Percentiles rank a stretch among this genome's conserved stretches.
These are phyloP conservation scores for Thryonomys swinderianus DNA, from an alignment of 2,113 vertebrate genomes.

Conservation along the genomic window DNA sequence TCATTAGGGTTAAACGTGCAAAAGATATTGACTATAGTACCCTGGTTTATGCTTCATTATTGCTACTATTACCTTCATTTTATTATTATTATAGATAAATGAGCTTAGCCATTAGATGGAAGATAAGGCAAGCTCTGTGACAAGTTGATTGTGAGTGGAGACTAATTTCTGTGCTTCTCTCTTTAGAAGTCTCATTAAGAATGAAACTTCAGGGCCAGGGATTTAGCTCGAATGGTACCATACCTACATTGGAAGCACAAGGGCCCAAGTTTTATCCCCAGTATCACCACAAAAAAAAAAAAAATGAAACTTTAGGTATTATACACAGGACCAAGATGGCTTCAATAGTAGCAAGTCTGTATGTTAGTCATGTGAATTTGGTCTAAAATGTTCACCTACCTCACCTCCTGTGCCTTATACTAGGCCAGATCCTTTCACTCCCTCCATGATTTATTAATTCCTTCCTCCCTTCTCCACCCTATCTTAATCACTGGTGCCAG, in stretches of 20 bases:
- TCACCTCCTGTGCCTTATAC: neutral
- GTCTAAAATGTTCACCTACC: neutral
- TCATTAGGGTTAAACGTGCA: neutral
- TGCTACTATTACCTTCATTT: neutral
- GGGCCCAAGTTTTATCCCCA: no score
- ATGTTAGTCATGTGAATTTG: neutral
- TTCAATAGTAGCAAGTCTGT: neutral
- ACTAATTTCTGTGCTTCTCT: constrained; percentile 19
- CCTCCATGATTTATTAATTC: neutral
- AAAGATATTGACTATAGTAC: neutral
- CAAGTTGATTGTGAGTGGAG: neutral
- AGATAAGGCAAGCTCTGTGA: neutral
- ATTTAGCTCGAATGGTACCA: no score
- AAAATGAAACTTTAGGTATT: neutral
- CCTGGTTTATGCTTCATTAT: neutral
- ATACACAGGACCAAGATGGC: neutral
- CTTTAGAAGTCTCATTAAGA: neutral
- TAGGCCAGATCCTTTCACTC: neutral
- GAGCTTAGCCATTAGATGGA: neutral
- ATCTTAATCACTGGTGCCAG: neutral
- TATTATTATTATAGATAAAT: neutral
- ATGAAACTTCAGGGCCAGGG: neutral
- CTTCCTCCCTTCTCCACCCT: neutral
- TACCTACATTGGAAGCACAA: no score
- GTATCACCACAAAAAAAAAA: no score